Evolutionary conservation across 2,113 vertebrate genomes (phyloP).

Genomic region (Sinosuthora webbiana): DNA sequence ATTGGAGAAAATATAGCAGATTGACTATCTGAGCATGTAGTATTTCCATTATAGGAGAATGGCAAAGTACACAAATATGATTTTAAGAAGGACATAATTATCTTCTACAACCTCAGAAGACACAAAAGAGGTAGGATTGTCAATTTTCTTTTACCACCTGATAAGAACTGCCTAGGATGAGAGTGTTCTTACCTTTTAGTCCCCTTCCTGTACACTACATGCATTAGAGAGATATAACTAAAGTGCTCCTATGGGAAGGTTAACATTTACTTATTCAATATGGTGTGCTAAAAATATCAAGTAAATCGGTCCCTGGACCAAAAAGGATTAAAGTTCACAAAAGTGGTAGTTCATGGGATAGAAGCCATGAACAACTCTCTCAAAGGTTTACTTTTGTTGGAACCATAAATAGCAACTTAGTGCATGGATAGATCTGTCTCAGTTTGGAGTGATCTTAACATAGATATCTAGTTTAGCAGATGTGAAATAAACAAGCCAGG

Average conservation of each 20-base stretch:
- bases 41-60: background rate
- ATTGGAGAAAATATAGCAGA: background rate
- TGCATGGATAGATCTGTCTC: background rate
- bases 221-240: background rate
- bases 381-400: background rate
- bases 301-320: background rate
- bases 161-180: background rate
- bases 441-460: background rate
- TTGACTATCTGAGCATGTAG: background rate
- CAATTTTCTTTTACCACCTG: background rate
- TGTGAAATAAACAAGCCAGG: background rate
- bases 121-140: background rate
- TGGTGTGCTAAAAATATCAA: constrained; percentile 11
- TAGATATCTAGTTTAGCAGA: background rate
- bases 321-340: background rate
- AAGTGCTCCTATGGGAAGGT: background rate
- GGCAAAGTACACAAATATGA: background rate
- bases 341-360: background rate
- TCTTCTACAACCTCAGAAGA: background rate
- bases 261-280: constrained; percentile 15
- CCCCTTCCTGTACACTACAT: background rate
- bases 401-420: background rate
- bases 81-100: background rate
- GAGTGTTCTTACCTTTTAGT: background rate
- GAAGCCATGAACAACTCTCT: background rate